Base-by-base conservation (phyloP, 2,113 vertebrate genomes). In the Oenanthe oenanthe region DNA sequence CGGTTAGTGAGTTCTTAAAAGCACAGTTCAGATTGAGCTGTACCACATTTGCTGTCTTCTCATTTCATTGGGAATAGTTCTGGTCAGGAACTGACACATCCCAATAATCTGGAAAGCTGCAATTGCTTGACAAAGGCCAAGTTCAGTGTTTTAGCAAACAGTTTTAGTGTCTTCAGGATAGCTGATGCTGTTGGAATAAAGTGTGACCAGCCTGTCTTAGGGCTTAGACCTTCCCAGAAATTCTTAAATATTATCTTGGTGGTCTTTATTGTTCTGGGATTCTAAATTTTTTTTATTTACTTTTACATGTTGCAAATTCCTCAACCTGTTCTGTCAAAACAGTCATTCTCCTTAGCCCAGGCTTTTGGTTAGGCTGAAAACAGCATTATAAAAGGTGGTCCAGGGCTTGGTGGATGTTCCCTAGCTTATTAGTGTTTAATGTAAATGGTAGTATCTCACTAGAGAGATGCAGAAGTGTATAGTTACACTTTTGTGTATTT, bases 41-140 rank as follows among this genome's bases (percentile, higher is more conserved):
- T 32, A 51, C 47, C 0, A 1, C 1, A 4, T 75, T 29, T 0
- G 10, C 32, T 56, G 0, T 58, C 20, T 58, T 67, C 25, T 19
- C 2, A 0, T 16, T 85, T 29, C 17, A 12, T 2, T 62, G 20
- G 17, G 47, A 71, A 13, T 54, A 21, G 34, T 71, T 82, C 40
- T 88, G 16, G 5, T 71, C 12, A 14, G 67, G 22, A 88, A 20
- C 48, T 26, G 32, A 25, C 40, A 18, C 16, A 31, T 54, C 34
- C 29, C 19, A 4, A 2, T 76, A 4, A 13, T 17, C 12, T 72
- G 36, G 62, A 76, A 86, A 31, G 14, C 43, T 89, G 58, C 36
- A 38, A 0, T 80, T 68, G 24, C 45, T 56, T 50, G 36, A 57
- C 9, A 73, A 57, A 73, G 31, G 38, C 32, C 17, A 45, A 58